Evolutionary conservation across 2,888 invertebrate species (phyloP), one percentile per base, ranked within the genome.

Genomic region (Callinectes sapidus): DNA sequence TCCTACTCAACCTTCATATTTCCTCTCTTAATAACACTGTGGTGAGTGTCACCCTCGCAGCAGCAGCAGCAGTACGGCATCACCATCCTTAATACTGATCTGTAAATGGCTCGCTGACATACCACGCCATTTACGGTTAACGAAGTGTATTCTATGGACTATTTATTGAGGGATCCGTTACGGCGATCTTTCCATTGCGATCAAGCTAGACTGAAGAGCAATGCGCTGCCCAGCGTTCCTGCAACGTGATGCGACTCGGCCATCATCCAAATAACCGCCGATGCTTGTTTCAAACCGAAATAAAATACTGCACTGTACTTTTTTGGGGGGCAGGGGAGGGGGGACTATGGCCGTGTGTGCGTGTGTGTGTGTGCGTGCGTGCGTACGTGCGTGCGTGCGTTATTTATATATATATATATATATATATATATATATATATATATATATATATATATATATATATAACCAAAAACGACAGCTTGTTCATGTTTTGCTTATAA

Each of bases 181-280:
- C 28, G 6, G 28, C 71, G 28, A 71, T 71, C 71, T 28, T 71
- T 71, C 28, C 28, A 71, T 71, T 71, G 71, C 71, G 28, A 71
- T 8, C 71, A 71, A 71, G 71, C 71, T 28, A 71, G 71, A 71
- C 71, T 71, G 71, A n/a, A 71, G 71, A 28, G 71, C n/a, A 71
- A 71, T 71, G 71, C 71, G 71, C n/a, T n/a, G 71, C 10, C 28
- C n/a, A 13, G 71, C 71, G 28, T 28, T 71, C 71, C 28, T 71
- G 28, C 28, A 71, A n/a, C 71, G 28, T 71, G 71, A 71, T 28
- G 71, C 28, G 23, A 13, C 71, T n/a, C 71, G 71, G 71, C 71
- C 13, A 71, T 10, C 6, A 71, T 71, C 71, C 71, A 71, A 71
- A 71, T 71, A 71, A 6, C n/a, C n/a, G n/a, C 28, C 28, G 8